Conservation (phyloP, 2,888 invertebrate genomes). For the Chirona hameri region DNA sequence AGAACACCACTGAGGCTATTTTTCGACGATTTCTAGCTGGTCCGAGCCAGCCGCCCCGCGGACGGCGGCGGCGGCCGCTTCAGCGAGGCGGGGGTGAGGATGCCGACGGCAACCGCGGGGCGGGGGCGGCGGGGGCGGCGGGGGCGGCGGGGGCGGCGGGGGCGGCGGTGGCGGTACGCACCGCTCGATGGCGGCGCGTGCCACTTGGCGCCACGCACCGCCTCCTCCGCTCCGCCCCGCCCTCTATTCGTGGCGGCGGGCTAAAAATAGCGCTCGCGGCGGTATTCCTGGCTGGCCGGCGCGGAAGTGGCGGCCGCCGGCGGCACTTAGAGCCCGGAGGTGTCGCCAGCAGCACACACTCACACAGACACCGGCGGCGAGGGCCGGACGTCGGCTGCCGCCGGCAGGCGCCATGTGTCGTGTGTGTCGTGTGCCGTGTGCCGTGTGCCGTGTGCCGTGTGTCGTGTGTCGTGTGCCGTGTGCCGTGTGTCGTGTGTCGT, state of each 20-base stretch:
- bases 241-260: not conserved
- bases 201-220: not conserved
- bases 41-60: too few relatives aligned
- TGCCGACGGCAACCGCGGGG: too few relatives aligned
- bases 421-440: too few relatives aligned
- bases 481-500: too few relatives aligned
- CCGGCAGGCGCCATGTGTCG: too few relatives aligned
- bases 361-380: not conserved
- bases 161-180: not conserved
- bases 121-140: not conserved
- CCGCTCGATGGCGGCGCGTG: slow-evolving; percentile 2
- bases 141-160: not conserved
- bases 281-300: not conserved
- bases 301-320: not conserved
- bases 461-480: too few relatives aligned
- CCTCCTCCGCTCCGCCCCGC: not conserved
- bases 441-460: too few relatives aligned
- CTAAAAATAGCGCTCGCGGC: not conserved
- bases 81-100: too few relatives aligned
- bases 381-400: not conserved
- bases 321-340: not conserved
- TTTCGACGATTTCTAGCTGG: too few relatives aligned
- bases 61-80: too few relatives aligned
- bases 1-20: too few relatives aligned
- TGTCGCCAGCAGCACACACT: too few relatives aligned